Percentiles rank a stretch among this genome's conserved stretches.
These are phyloP conservation scores for Cyclopterus lumpus DNA, from an alignment of 2,797 vertebrate genomes.

Conservation along the genomic window DNA sequence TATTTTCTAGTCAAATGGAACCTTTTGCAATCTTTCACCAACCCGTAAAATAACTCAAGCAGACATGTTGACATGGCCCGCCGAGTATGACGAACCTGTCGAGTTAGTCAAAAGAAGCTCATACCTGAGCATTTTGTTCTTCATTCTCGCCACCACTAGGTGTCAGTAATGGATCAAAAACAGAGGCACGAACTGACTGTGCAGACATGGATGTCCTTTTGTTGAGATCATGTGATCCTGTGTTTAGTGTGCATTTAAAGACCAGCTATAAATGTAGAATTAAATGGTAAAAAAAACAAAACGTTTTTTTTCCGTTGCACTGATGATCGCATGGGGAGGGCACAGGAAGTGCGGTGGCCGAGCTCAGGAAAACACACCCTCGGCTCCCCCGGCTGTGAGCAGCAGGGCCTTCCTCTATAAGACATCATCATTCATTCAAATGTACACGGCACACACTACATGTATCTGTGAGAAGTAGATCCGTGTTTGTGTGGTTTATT, in stretches of 20 bases:
- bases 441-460: neutral
- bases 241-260: neutral
- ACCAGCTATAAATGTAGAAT: neutral
- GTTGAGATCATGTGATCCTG: neutral
- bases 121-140: neutral
- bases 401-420: slow-evolving; percentile 47
- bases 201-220: neutral
- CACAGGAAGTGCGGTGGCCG: slow-evolving; percentile 62
- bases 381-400: slow-evolving; percentile 27
- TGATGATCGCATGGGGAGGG: slow-evolving; percentile 29
- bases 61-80: neutral
- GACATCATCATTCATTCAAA: slow-evolving; percentile 22
- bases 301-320: slow-evolving; percentile 2
- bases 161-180: slow-evolving; percentile 44
- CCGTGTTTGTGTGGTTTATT: slow-evolving; percentile 6
- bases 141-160: slow-evolving; percentile 50
- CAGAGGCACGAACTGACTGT: neutral
- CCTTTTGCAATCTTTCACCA: neutral
- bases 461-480: neutral
- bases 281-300: neutral
- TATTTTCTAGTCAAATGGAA: neutral
- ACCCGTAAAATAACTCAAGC: neutral
- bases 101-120: too few relatives aligned
- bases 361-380: slow-evolving; percentile 54
- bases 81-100: neutral